These are phyloP conservation scores for Aplodontia rufa DNA, from an alignment of 2,113 vertebrate species.

Conservation along the genomic window DNA sequence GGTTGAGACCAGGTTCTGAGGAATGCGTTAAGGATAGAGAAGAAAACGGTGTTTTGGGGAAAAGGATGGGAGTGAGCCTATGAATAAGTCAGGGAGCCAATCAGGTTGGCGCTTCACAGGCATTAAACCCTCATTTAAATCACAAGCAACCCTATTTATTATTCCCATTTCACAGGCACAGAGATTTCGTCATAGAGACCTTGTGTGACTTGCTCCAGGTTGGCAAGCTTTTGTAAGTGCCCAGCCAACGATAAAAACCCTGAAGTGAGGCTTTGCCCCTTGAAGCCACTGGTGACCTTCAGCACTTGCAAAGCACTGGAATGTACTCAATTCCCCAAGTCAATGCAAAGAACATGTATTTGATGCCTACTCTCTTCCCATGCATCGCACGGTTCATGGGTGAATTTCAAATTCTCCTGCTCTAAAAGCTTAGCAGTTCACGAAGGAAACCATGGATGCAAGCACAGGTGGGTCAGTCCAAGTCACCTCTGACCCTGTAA, in stretches of 20 bases:
- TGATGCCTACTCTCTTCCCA: neutral
- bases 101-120: neutral
- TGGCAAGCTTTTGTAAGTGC: neutral
- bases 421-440: neutral
- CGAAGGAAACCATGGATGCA: neutral
- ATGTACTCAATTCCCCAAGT: neutral
- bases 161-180: neutral
- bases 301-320: neutral
- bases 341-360: neutral
- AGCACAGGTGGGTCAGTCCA: neutral
- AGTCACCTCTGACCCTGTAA: rapidly evolving
- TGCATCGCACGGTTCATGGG: neutral
- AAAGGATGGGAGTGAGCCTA: neutral
- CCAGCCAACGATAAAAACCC: neutral
- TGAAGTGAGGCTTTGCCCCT: neutral
- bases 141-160: neutral
- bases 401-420: neutral
- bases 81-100: neutral
- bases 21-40: neutral
- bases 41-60: neutral
- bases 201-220: neutral
- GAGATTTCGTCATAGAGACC: neutral
- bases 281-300: neutral
- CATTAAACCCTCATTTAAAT: neutral
- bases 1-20: neutral